phyloP scores from a whole-genome alignment of 2,797 vertebrate genomes.

The Staurois parvus region DNA sequence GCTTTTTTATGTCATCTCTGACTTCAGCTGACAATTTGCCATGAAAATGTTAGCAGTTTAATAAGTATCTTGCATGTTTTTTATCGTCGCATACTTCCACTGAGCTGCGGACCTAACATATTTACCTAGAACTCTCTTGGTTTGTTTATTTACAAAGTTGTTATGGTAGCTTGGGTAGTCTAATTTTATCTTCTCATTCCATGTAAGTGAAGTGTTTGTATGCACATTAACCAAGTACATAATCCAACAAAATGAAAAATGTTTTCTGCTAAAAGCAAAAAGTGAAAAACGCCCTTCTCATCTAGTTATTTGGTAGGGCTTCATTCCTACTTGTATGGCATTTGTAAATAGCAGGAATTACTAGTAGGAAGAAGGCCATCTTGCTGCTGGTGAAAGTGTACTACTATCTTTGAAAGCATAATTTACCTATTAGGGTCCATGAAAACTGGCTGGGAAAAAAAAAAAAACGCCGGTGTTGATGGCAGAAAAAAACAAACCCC shows the following conservation, averaged over 20 bases:
- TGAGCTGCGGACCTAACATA: too few relatives aligned
- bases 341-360: too few relatives aligned
- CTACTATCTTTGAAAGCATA: too few relatives aligned
- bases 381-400: too few relatives aligned
- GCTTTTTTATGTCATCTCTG: background rate
- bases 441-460: too few relatives aligned
- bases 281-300: background rate
- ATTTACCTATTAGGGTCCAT: too few relatives aligned
- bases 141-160: slow-evolving; percentile 17
- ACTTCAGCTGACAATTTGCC: background rate
- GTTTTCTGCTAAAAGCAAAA: background rate
- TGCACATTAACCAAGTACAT: background rate
- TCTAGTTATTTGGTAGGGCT: background rate
- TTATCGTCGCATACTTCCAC: background rate
- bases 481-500: too few relatives aligned
- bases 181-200: slow-evolving; percentile 12
- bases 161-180: slow-evolving; percentile 5
- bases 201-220: background rate
- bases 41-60: background rate
- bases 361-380: background rate
- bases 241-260: background rate
- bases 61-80: background rate
- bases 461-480: too few relatives aligned
- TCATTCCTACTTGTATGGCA: background rate
- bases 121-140: background rate